Evolutionary conservation across 92 coral and sea anemone species (phyloP), one percentile per base, ranked within the genome.

Genomic region (Porites evermanni): DNA sequence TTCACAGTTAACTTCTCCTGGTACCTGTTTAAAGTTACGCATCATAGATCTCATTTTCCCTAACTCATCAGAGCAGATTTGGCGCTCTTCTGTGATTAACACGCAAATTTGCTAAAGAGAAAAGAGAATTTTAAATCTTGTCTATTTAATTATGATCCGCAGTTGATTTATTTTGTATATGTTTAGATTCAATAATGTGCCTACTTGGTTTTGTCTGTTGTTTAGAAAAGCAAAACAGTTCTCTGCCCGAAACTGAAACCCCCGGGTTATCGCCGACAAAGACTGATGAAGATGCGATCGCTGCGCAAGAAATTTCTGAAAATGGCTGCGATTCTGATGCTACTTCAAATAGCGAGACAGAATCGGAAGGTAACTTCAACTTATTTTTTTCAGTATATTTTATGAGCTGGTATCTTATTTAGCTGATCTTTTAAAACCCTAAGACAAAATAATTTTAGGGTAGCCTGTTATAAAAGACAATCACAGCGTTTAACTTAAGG

Each of bases 11-110:
- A 66, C 58, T 23, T 24, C 64, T 12, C 73, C 87, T 47, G 87
- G 80, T 83, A 83, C 87, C 87, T 60, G 87, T 47, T 47, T 9
- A 60, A 20, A 14, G 87, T 64, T 81, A 81, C 77, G 78, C 86
- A 38, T 81, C 78, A 70, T 26, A 70, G 67, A 80, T 68, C 52
- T 47, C 85, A 21, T 16, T 70, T 70, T 70, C 47, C 20, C n/a
- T 12, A 8, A n/a, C 50, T 50, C 38, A 54, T 81, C 78, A 19
- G 69, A 68, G 76, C 78, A 29, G 44, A 70, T 70, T 29, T 29
- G 16, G 77, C 20, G 47, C 7, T n/a, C 64, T 44, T 54, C 59
- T n/a, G 7, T 16, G 6, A 4, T 9, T 16, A 56, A 53, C 51
- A 18, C 13, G 38, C 56, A 14, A 59, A 29, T 13, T 11, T 19